These are phyloP conservation scores for Danaus plexippus DNA, from an alignment of 1,140 invertebrate species.

Conservation along the genomic window DNA sequence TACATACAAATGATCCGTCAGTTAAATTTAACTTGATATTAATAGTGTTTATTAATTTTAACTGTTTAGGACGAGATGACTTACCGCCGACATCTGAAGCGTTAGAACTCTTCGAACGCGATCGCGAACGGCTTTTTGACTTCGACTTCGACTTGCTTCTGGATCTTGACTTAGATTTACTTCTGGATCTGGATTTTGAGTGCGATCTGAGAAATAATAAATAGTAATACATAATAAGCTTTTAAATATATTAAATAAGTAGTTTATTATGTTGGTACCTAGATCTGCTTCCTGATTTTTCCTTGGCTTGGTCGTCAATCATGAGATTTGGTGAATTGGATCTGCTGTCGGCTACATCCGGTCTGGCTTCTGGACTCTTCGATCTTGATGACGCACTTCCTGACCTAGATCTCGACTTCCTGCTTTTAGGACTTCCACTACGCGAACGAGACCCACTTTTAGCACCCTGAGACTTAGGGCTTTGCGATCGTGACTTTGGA, in stretches of 20 bases:
- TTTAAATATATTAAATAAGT: too few relatives aligned
- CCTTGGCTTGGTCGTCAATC: slow-evolving; percentile 64
- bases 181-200: slow-evolving; percentile 55
- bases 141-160: slow-evolving; percentile 55
- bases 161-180: slow-evolving; percentile 62
- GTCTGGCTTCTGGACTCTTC: slow-evolving; percentile 54
- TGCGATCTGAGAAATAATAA: slow-evolving; percentile 40
- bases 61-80: background rate
- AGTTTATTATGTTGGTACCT: slow-evolving; percentile 29
- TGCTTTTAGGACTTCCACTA: slow-evolving; percentile 54
- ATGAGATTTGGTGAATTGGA: slow-evolving; percentile 74
- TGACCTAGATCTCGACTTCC: slow-evolving; percentile 50
- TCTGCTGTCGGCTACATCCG: slow-evolving; percentile 62
- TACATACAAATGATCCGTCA: too few relatives aligned
- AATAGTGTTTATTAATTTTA: background rate
- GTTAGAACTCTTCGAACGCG: slow-evolving; percentile 53
- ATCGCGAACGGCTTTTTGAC: slow-evolving; percentile 58
- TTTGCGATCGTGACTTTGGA: slow-evolving; percentile 53
- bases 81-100: slow-evolving; percentile 39
- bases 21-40: too few relatives aligned
- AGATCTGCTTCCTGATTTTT: slow-evolving; percentile 52
- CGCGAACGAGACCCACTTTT: slow-evolving; percentile 48
- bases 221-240: too few relatives aligned
- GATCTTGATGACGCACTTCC: slow-evolving; percentile 55
- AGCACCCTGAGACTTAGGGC: slow-evolving; percentile 37